Conservation (phyloP, 2,113 vertebrate genomes). For the Leuciscus idus region DNA sequence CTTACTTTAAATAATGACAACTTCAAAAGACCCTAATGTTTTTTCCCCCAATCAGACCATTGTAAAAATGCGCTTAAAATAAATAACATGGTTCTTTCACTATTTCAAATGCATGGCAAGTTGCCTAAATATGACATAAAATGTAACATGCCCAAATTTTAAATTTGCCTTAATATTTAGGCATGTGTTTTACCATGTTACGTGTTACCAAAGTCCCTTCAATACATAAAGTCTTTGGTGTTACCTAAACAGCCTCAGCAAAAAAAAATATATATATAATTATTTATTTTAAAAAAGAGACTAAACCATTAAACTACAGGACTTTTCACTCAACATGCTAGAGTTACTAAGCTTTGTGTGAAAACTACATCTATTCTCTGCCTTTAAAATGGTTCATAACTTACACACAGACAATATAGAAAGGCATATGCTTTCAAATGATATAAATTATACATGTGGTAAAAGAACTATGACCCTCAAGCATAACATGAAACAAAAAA, state of each 20-base stretch:
- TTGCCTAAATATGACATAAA: background rate
- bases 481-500: background rate
- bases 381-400: slow-evolving; percentile 7
- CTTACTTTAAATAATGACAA: background rate
- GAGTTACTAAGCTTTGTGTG: background rate
- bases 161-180: background rate
- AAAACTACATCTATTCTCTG: background rate
- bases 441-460: background rate
- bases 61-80: background rate
- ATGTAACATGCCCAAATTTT: background rate
- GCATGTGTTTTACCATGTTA: background rate
- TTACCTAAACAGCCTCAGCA: background rate
- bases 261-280: background rate
- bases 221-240: background rate
- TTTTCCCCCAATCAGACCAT: no score
- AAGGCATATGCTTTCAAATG: background rate
- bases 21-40: background rate
- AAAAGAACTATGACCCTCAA: background rate
- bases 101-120: background rate
- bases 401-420: background rate
- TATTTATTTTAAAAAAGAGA: background rate
- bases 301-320: background rate
- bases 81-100: background rate
- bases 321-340: background rate
- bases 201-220: no score